Conservation (phyloP, 2,113 vertebrate genomes). For the Elanus axillaris region DNA sequence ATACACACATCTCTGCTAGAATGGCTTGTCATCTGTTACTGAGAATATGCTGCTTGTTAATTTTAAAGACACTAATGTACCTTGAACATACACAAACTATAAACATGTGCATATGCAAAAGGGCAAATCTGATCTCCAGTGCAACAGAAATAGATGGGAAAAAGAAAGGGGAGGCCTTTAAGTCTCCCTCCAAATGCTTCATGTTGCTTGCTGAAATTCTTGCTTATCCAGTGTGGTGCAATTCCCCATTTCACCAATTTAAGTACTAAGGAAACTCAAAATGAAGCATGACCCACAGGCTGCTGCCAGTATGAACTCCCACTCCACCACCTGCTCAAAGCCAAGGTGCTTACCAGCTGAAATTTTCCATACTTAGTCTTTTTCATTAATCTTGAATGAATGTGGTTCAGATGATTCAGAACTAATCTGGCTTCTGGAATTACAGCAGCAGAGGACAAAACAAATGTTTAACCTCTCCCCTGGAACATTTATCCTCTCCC, state of each 20-base stretch:
- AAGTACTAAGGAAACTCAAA: not conserved
- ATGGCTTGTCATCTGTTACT: not conserved
- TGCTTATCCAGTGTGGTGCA: not conserved
- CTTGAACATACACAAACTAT: not conserved
- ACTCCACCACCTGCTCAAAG: not conserved
- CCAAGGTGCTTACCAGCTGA: slow-evolving; percentile 1
- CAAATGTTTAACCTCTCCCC: slow-evolving; percentile 41
- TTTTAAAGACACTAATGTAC: not conserved
- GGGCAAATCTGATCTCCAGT: not conserved
- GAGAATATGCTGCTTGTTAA: not conserved
- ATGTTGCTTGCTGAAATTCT: not conserved
- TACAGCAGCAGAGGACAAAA: slow-evolving; percentile 54
- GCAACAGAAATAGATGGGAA: not conserved
- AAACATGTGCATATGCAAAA: not conserved
- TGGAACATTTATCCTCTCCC: slow-evolving; percentile 52
- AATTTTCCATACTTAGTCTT: slow-evolving; percentile 47
- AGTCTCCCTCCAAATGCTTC: not conserved
- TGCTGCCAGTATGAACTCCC: not conserved
- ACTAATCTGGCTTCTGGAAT: slow-evolving; percentile 64
- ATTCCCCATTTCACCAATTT: not conserved
- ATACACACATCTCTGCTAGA: not conserved
- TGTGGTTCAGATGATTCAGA: slow-evolving; percentile 49
- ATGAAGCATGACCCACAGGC: not conserved
- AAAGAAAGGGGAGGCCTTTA: not conserved
- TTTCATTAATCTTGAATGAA: slow-evolving; percentile 62